These are phyloP conservation scores for Brassicogethes aeneus DNA, from an alignment of 2,888 invertebrate species.

Conservation along the genomic window DNA sequence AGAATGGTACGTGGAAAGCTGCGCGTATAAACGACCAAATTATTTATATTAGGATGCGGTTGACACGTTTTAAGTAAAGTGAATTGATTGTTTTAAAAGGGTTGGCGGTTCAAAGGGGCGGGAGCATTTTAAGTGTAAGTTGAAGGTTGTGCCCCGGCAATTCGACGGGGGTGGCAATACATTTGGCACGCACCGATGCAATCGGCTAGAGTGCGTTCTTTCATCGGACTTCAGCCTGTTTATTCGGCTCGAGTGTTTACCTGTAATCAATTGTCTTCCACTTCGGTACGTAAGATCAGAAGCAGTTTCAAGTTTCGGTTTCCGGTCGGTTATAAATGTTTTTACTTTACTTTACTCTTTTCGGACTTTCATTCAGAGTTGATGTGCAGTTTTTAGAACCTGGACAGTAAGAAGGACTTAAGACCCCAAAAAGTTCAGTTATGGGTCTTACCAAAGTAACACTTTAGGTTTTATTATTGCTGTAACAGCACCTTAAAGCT, in stretches of 20 bases:
- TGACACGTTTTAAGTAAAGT: slow-evolving; percentile 12
- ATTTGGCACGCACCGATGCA: slow-evolving; percentile 19
- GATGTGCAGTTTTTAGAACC: too few species aligned
- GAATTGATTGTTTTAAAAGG: slow-evolving; percentile 17
- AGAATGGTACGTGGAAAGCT: neutral
- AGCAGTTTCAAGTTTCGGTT: too few species aligned
- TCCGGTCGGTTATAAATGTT: too few species aligned
- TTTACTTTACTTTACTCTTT: too few species aligned
- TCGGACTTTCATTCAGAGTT: too few species aligned
- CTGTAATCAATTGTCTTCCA: neutral
- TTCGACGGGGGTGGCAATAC: neutral
- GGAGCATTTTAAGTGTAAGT: neutral
- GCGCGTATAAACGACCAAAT: neutral
- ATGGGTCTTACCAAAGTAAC: too few species aligned
- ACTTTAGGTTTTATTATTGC: too few species aligned
- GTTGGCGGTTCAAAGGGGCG: slow-evolving; percentile 7
- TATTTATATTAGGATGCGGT: slow-evolving; percentile 1
- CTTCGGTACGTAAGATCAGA: too few species aligned
- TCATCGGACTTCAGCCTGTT: slow-evolving; percentile 11
- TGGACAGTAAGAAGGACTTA: too few species aligned
- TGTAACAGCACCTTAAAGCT: too few species aligned
- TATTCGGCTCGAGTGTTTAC: slow-evolving; percentile 3
- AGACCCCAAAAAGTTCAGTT: too few species aligned
- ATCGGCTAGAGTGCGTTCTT: slow-evolving; percentile 23
- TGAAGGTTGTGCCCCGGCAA: too few species aligned